Evolutionary conservation across 2,888 invertebrate genomes (phyloP), one percentile per base, ranked within the genome.

Genomic region (Cactoblastis cactorum): DNA sequence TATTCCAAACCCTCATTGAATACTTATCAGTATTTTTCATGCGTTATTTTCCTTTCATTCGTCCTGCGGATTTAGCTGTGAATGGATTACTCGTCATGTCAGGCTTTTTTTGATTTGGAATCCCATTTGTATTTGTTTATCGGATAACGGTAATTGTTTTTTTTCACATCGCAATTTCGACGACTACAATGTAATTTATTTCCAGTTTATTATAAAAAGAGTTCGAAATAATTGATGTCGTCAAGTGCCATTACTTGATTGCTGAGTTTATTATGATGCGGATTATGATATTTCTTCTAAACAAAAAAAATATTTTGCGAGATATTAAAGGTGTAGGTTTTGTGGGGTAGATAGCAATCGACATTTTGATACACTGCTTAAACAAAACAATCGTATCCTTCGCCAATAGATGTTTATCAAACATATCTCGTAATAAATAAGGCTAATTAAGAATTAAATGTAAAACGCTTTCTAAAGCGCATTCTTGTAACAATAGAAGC

Each of bases 231-330:
- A 66, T 65, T 57, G 59, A 60, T 80, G 78, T 79, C 62, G 82
- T 82, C 63, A 56, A 64, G 77, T 82, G 74, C 57, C 61, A 61
- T 54, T 54, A 59, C 68, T 78, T 74, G 74, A 63, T 62, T 24
- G 6, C 18, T 19, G 28, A 9, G 8, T 17, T 43, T 43, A 43
- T 43, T 43, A 28, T 15, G 1, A 43, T 43, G 43, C 17, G 28
- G 43, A 28, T 43, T n/a, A n/a, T n/a, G n/a, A n/a, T n/a, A n/a
- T n/a, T n/a, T n/a, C n/a, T n/a, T n/a, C n/a, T n/a, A n/a, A n/a
- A n/a, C n/a, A n/a, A n/a, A n/a, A n/a, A 22, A 22, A 22, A 4
- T 22, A 22, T 22, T 3, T 28, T 28, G 8, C 28, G 9, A 3
- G 8, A 9, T 28, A 22, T n/a, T n/a, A n/a, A n/a, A n/a, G n/a